Evolutionary conservation across 2,113 vertebrate genomes (phyloP).

Genomic region (Cettia cetti): DNA sequence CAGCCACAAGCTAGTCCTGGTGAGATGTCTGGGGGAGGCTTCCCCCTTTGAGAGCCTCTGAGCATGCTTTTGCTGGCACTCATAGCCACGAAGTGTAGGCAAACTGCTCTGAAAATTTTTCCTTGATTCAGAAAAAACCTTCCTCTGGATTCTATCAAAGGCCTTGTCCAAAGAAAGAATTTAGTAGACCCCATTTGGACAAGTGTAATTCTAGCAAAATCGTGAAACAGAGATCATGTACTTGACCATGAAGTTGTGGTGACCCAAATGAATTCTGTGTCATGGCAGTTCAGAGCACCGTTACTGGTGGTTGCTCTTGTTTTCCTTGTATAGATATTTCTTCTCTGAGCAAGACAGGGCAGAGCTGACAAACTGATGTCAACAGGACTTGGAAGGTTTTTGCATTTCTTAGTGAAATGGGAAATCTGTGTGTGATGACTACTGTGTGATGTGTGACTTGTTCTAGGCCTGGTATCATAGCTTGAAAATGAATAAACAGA

Average conservation of each 20-base stretch:
- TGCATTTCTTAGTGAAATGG: not conserved
- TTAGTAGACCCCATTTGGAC: not conserved
- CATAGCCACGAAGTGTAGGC: not conserved
- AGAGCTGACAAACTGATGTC: not conserved
- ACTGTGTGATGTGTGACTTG: not conserved
- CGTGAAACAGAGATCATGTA: fast-evolving
- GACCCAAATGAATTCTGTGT: not conserved
- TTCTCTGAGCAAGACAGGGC: not conserved
- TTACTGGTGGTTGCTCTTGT: not conserved
- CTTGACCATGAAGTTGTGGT: not conserved
- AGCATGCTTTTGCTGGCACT: not conserved
- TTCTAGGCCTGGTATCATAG: slow-evolving; percentile 4
- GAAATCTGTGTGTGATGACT: not conserved
- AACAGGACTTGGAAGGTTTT: not conserved
- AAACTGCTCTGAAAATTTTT: not conserved
- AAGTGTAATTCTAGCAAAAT: not conserved
- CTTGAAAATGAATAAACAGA: slow-evolving; percentile 59
- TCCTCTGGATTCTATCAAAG: not conserved
- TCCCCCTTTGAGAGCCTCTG: not conserved
- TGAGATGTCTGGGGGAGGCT: not conserved
- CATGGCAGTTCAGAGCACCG: not conserved
- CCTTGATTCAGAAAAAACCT: not conserved
- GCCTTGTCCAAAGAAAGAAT: not conserved
- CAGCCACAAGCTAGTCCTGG: not conserved
- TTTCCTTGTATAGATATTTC: not conserved